Conservation (phyloP, 1,140 invertebrate species). For the Drosophila serrata region DNA sequence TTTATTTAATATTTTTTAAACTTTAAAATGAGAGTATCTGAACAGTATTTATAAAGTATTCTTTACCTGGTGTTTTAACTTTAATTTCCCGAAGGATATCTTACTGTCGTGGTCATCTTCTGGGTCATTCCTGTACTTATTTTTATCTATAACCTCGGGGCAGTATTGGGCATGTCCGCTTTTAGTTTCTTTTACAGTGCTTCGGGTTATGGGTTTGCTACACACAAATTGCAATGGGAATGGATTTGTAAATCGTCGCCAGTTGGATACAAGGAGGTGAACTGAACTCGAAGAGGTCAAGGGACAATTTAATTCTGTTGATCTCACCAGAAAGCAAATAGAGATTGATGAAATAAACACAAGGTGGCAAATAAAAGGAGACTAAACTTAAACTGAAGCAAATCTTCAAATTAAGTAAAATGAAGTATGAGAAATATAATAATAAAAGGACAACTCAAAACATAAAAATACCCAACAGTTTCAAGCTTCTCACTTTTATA, state of each 20-base stretch:
- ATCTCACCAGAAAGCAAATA: background rate
- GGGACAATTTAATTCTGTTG: background rate
- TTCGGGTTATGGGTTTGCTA: slow-evolving; percentile 53
- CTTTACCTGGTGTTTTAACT: rapidly evolving
- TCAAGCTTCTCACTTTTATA: too few relatives aligned
- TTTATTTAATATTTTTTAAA: background rate
- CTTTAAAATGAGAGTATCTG: background rate
- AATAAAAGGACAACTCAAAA: too few relatives aligned
- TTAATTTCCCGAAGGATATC: background rate
- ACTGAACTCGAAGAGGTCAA: slow-evolving; percentile 29
- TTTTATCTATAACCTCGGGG: slow-evolving; percentile 23
- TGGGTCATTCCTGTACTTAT: background rate
- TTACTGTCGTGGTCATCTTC: background rate
- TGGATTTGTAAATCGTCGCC: slow-evolving; percentile 18
- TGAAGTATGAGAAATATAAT: too few relatives aligned
- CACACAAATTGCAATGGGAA: slow-evolving; percentile 35
- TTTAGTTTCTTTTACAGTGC: slow-evolving; percentile 34
- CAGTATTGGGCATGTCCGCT: slow-evolving; percentile 29
- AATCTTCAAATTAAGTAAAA: too few relatives aligned
- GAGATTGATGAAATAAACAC: slow-evolving; percentile 23
- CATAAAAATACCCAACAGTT: too few relatives aligned
- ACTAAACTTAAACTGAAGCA: background rate
- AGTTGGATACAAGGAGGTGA: slow-evolving; percentile 39
- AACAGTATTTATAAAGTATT: background rate
- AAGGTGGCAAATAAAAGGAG: background rate